Base-by-base conservation (phyloP, 2,888 invertebrate species). In the Syrista parreyssii region DNA sequence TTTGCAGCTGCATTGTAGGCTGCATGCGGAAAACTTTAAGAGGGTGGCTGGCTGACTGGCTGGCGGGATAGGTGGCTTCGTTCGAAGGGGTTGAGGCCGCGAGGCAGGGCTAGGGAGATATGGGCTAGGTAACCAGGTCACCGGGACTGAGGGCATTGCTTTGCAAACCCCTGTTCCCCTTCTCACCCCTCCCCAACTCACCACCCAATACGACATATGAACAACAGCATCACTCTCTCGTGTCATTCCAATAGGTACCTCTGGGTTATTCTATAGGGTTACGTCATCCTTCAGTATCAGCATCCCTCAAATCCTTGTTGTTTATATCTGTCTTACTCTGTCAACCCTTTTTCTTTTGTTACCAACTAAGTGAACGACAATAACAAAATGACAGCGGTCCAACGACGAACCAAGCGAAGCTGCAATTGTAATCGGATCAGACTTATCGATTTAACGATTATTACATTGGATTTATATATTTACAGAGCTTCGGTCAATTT, bases 111-210 rank as follows among this genome's bases (percentile, higher is more conserved):
- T 73, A 75, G 76, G 80, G 82, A 15, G 40, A 88, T 87, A 84
- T 87, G 84, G 85, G 85, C 85, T 86, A 86, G 87, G 87, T 87
- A 89, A 88, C 88, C 88, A 81, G 89, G 88, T 89, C 88, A 88
- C 85, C 83, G 83, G 86, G 84, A 87, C 86, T 80, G 82, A 86
- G 88, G 85, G 86, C 86, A 88, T 87, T 86, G 88, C 88, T 88
- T 88, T 86, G 83, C 86, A 84, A 84, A 82, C 85, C 79, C 83
- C 82, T 79, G 84, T 82, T 81, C 80, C 81, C 83, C 73, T 73
- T 71, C 78, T 40, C 4, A 6, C 15, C 80, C 76, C 81, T 82
- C 77, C 12, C 79, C 31, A 76, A 72, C 77, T 78, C 74, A 75
- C 75, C 68, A 69, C 75, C 75, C 82, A 82, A 84, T 84, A 84